Percentiles rank a stretch among this genome's conserved stretches.
Conservation (phyloP, 2,888 invertebrate genomes). For the Nebria salina region DNA sequence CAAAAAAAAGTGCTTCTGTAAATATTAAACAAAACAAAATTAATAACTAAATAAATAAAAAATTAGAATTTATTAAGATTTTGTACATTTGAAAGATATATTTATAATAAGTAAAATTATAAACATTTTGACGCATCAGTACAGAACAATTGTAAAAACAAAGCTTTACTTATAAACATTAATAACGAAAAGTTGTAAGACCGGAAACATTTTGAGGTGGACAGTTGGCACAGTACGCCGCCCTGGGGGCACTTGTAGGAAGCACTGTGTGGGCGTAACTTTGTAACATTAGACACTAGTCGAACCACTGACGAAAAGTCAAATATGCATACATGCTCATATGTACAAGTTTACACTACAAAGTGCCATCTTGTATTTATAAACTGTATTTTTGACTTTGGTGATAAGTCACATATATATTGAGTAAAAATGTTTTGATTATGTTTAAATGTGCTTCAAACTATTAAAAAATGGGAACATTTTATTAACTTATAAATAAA, state of each 20-base stretch:
- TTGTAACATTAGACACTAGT: background rate
- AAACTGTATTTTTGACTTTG: too few relatives aligned
- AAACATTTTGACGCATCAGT: conserved; percentile 35
- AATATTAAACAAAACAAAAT: background rate
- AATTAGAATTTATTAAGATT: conserved; percentile 44
- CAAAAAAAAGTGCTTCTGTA: conserved; percentile 45
- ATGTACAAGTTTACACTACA: too few relatives aligned
- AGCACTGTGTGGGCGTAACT: background rate
- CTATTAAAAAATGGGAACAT: too few relatives aligned
- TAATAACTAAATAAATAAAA: conserved; percentile 1
- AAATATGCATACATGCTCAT: too few relatives aligned
- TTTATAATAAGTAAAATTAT: conserved; percentile 39
- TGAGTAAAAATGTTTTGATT: background rate
- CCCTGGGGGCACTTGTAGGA: background rate
- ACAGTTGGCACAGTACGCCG: background rate
- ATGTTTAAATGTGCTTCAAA: too few relatives aligned
- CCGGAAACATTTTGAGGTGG: conserved; percentile 26
- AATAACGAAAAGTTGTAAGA: conserved; percentile 18
- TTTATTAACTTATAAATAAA: too few relatives aligned
- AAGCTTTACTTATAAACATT: conserved; percentile 9
- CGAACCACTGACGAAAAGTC: too few relatives aligned
- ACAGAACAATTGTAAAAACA: conserved; percentile 18
- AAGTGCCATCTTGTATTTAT: too few relatives aligned
- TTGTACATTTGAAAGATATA: conserved; percentile 46
- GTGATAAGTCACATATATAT: background rate